A percentile compares a stretch with the other conserved stretches of the same genome.
Conservation (phyloP, 2,888 invertebrate genomes). For the Dicyrtoma fusca region DNA sequence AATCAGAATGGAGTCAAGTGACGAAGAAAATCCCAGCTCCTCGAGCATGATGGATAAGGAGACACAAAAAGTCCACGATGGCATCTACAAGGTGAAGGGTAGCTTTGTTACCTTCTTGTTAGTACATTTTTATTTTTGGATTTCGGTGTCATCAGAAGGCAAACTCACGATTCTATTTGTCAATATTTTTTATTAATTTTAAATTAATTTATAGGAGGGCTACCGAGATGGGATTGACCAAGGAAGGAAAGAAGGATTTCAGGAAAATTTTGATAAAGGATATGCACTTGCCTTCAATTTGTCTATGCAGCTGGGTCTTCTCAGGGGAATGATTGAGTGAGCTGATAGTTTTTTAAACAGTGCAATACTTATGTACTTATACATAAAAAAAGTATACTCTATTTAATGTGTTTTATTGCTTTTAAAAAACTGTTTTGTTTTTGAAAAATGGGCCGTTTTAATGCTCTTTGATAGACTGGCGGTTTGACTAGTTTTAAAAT, state of each 20-base stretch:
- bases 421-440: no score
- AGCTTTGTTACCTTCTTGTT: no score
- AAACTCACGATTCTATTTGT: background rate
- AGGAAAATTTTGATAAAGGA: conserved; percentile 42
- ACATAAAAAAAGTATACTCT: no score
- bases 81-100: conserved; percentile 45
- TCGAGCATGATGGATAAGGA: conserved; percentile 42
- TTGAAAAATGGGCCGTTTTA: background rate
- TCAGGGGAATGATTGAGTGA: conserved; percentile 49
- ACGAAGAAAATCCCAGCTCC: conserved; percentile 40
- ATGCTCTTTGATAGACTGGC: no score
- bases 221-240: conserved; percentile 44
- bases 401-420: no score
- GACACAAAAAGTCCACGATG: conserved; percentile 43
- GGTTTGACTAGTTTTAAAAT: no score
- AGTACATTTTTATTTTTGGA: conserved; percentile 2
- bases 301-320: conserved; percentile 44
- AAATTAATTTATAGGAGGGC: conserved; percentile 47
- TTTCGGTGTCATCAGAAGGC: background rate
- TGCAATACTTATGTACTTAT: no score
- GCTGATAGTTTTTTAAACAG: no score
- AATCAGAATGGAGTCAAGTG: conserved; percentile 54
- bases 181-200: conserved; percentile 27
- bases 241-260: conserved; percentile 43
- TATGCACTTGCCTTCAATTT: conserved; percentile 38